Evolutionary conservation across 1,140 invertebrate genomes (phyloP).

Genomic region (Mercenaria mercenaria): DNA sequence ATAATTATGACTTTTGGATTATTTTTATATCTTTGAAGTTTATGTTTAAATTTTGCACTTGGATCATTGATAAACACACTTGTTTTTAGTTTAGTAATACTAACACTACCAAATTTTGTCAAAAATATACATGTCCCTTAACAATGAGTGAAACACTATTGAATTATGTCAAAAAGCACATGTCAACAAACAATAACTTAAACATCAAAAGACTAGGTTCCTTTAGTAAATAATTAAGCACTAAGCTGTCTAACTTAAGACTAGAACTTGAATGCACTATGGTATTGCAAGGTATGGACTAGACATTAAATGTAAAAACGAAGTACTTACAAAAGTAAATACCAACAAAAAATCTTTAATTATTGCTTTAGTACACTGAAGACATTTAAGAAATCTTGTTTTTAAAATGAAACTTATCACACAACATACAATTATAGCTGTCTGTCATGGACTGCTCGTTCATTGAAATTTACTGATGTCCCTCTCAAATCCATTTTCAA

Average conservation of each 20-base stretch:
- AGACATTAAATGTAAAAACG: neutral
- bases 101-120: no score
- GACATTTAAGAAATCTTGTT: neutral
- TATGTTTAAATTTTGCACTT: no score
- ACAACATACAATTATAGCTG: neutral
- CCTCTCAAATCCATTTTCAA: neutral
- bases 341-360: neutral
- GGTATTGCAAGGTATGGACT: neutral
- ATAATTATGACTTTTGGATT: no score
- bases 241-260: neutral
- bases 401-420: neutral
- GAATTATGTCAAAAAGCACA: no score
- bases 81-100: no score
- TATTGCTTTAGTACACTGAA: slow-evolving; percentile 21
- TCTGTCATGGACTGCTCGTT: neutral
- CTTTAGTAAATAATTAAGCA: no score
- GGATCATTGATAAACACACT: no score
- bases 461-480: neutral
- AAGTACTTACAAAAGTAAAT: neutral
- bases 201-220: no score
- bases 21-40: no score
- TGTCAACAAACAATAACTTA: no score
- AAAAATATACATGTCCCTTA: no score
- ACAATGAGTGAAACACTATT: no score
- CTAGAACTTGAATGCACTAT: neutral